Conservation (phyloP, 2,888 invertebrate species). For the Trichacis sp. region DNA sequence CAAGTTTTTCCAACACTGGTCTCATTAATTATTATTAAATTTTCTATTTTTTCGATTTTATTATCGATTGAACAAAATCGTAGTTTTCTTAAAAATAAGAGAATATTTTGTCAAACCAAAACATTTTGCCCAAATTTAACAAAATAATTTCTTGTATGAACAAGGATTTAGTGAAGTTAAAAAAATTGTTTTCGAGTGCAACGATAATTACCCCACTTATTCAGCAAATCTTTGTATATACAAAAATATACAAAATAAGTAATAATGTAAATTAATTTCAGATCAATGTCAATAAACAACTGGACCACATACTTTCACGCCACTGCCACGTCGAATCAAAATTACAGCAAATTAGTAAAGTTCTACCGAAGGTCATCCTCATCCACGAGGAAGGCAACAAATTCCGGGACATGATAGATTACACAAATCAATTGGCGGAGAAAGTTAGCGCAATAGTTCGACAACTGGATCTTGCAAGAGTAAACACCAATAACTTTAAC, state of each 20-base stretch:
- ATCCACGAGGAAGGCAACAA: constrained; percentile 84
- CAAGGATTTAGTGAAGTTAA: neutral
- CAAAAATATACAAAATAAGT: no score
- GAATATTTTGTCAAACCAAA: no score
- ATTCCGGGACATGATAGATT: constrained; percentile 85
- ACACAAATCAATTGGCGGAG: constrained; percentile 89
- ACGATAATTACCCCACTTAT: no score
- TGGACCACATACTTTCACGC: constrained; percentile 79
- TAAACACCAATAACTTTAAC: no score
- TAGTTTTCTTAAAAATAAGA: no score
- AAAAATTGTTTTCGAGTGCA: constrained; percentile 1
- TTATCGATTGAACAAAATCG: no score
- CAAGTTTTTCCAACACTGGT: no score
- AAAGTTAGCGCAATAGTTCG: constrained; percentile 97
- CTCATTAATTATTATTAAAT: no score
- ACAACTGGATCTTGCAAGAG: constrained; percentile 91
- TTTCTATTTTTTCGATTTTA: no score
- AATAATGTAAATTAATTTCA: constrained; percentile 62
- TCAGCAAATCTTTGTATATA: no score
- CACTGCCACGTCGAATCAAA: constrained; percentile 84
- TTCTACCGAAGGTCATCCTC: constrained; percentile 82
- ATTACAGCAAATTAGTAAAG: constrained; percentile 83
- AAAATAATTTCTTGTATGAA: no score
- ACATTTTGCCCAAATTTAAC: no score
- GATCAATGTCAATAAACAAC: constrained; percentile 78